These are phyloP conservation scores for Liodrosophila aerea DNA, from an alignment of 2,888 invertebrate species.

Conservation along the genomic window DNA sequence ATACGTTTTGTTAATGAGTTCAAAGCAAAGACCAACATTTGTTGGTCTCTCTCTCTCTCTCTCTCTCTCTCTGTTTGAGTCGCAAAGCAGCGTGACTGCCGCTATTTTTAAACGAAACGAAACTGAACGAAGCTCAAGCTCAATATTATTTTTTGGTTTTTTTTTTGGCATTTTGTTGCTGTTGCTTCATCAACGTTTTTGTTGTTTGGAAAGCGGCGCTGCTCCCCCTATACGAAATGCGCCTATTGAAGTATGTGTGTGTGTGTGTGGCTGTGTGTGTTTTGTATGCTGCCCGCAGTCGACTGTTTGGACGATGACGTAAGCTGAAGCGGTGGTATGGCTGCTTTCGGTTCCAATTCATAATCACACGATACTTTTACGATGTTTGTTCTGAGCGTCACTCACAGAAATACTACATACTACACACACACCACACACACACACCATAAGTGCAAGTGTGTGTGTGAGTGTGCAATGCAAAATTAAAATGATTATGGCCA, in stretches of 20 bases:
- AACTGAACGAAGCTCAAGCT: constrained; percentile 64
- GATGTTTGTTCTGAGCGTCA: constrained; percentile 56
- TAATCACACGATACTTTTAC: constrained; percentile 73
- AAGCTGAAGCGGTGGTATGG: constrained; percentile 51
- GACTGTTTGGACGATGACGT: constrained; percentile 69
- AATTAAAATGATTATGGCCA: constrained; percentile 35
- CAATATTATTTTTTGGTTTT: constrained; percentile 26
- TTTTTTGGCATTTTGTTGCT: constrained; percentile 13
- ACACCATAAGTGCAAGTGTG: constrained; percentile 12
- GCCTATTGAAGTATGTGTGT: constrained; percentile 23
- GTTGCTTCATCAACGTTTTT: constrained; percentile 63
- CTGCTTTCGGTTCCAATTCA: constrained; percentile 67
- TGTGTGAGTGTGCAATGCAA: constrained; percentile 16
- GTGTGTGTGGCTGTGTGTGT: constrained; percentile 23
- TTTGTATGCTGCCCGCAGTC: constrained; percentile 55
- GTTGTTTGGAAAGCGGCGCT: constrained; percentile 71
- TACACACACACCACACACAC: too few species aligned
- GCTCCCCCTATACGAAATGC: constrained; percentile 68
- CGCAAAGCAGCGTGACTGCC: constrained; percentile 47
- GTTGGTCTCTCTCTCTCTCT: constrained; percentile 35
- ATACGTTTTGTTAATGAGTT: constrained; percentile 74
- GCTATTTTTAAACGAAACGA: constrained; percentile 57
- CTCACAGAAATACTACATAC: too few species aligned
- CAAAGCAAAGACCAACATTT: constrained; percentile 49
- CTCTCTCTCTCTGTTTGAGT: constrained; percentile 2